Evolutionary conservation across 2,113 vertebrate species (phyloP).

Genomic region (Anarhynchus alexandrinus): DNA sequence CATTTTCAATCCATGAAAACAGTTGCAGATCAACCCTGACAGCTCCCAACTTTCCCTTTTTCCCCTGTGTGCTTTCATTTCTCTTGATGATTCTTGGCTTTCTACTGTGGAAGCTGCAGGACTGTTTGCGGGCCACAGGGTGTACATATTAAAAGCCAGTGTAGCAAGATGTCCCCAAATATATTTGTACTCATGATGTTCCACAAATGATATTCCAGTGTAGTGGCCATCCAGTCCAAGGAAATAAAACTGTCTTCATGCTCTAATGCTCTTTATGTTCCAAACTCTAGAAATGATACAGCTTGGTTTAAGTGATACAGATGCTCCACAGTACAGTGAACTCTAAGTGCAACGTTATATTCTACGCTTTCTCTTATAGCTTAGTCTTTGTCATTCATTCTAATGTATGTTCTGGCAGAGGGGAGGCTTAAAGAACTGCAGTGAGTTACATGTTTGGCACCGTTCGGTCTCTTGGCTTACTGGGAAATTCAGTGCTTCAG

Average conservation of each 20-base stretch:
- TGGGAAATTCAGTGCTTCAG: background rate
- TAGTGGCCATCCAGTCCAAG: background rate
- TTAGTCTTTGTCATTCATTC: background rate
- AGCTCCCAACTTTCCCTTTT: conserved; percentile 5
- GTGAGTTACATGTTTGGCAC: background rate
- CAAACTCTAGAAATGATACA: background rate
- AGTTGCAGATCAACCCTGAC: conserved; percentile 21
- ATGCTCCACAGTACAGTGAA: background rate
- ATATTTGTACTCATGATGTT: conserved; percentile 22
- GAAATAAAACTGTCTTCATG: conserved; percentile 48
- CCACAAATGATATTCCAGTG: background rate
- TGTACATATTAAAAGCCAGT: background rate
- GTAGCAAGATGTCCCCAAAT: conserved; percentile 14
- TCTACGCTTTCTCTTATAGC: background rate
- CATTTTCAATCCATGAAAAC: conserved; percentile 3
- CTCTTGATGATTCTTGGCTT: conserved; percentile 30
- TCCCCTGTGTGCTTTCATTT: conserved; percentile 7
- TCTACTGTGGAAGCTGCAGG: conserved; percentile 40
- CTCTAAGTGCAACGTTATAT: background rate
- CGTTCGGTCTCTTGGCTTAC: background rate
- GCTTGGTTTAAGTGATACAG: background rate
- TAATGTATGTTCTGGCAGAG: background rate
- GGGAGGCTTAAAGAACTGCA: background rate
- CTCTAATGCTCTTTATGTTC: background rate
- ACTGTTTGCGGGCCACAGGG: conserved; percentile 26